A percentile compares a stretch with the other conserved stretches of the same genome.
Conservation (phyloP, 2,888 invertebrate genomes). For the Eristalis intricaria region DNA sequence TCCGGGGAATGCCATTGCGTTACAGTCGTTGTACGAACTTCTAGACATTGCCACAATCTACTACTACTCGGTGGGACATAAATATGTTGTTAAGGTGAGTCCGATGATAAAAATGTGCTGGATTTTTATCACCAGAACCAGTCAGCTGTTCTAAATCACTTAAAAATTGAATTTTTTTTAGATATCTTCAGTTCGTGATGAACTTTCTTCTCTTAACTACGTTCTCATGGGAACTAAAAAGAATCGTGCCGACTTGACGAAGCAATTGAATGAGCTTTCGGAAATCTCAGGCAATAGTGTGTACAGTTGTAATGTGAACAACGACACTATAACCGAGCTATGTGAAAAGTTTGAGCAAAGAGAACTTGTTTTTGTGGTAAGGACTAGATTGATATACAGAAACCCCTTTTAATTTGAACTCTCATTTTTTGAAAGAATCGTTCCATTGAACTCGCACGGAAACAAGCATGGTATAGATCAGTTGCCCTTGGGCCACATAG, state of each 20-base stretch:
- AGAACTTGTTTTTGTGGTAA: conserved; percentile 80
- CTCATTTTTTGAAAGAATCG: conserved; percentile 76
- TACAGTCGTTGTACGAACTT: conserved; percentile 78
- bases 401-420: neutral
- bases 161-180: conserved; percentile 45
- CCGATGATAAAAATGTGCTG: no score
- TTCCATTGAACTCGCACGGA: conserved; percentile 84
- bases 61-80: conserved; percentile 81
- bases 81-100: conserved; percentile 79
- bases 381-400: conserved; percentile 28
- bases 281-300: conserved; percentile 75
- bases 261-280: conserved; percentile 77
- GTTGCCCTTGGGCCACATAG: conserved; percentile 84
- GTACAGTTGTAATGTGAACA: conserved; percentile 67
- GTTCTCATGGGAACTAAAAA: conserved; percentile 79
- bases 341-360: conserved; percentile 79
- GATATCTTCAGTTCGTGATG: conserved; percentile 80
- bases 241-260: conserved; percentile 78
- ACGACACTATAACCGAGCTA: conserved; percentile 78
- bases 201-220: conserved; percentile 79
- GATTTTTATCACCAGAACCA: neutral
- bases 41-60: conserved; percentile 79
- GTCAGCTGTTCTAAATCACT: no score
- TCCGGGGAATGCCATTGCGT: conserved; percentile 75
- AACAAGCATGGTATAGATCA: conserved; percentile 86